These are phyloP conservation scores for Neuroscelio doddi DNA, from an alignment of 2,888 invertebrate species.

Conservation along the genomic window DNA sequence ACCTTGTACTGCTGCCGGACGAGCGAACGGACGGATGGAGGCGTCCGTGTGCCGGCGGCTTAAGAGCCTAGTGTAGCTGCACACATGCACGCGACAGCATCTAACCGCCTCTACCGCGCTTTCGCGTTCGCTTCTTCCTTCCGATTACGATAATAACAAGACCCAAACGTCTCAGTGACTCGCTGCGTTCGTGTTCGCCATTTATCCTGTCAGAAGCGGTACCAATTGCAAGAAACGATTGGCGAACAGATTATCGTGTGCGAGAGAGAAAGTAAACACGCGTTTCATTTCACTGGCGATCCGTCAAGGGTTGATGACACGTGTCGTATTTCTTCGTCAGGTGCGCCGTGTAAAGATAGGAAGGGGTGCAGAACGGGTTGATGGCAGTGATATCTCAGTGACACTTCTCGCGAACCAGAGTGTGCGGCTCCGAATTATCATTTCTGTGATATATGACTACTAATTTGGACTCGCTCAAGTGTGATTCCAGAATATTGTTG, in stretches of 20 bases:
- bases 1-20: slow-evolving; percentile 47
- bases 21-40: slow-evolving; percentile 54
- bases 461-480: too few relatives aligned
- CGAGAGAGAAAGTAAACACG: neutral
- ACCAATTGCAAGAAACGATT: neutral
- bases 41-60: slow-evolving; percentile 64
- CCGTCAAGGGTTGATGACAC: neutral
- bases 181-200: slow-evolving; percentile 30
- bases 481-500: too few relatives aligned
- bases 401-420: too few relatives aligned
- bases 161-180: slow-evolving; percentile 51
- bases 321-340: neutral
- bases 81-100: slow-evolving; percentile 71
- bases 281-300: neutral
- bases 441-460: neutral
- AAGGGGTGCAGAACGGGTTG: too few relatives aligned
- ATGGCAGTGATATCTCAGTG: too few relatives aligned
- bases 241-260: neutral
- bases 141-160: slow-evolving; percentile 56
- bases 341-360: too few relatives aligned
- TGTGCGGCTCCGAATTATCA: too few relatives aligned
- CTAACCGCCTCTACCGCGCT: slow-evolving; percentile 56
- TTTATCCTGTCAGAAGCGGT: too few relatives aligned
- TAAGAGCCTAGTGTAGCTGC: slow-evolving; percentile 69
- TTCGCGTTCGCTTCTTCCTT: slow-evolving; percentile 51